Percentiles rank a stretch among this genome's conserved stretches.
Evolutionary conservation across 2,797 vertebrate species (phyloP).

Genomic region (Dermochelys coriacea): DNA sequence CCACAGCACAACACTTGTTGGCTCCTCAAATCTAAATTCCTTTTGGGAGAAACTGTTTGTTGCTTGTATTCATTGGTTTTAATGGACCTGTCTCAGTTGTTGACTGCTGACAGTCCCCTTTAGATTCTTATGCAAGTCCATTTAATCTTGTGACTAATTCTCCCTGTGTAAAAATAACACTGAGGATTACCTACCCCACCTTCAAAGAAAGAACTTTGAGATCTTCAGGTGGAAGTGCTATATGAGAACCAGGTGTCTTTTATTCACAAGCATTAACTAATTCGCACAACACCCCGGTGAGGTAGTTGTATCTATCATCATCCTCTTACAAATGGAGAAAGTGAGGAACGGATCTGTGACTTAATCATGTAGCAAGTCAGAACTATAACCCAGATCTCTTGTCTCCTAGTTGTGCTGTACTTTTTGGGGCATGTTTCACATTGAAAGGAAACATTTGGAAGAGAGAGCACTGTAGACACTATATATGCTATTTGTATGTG

Average conservation of each 20-base stretch:
- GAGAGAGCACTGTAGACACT: not conserved
- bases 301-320: not conserved
- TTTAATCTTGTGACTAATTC: not conserved
- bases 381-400: not conserved
- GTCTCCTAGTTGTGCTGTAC: not conserved
- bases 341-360: not conserved
- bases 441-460: not conserved
- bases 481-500: fast-evolving
- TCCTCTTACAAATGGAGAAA: not conserved
- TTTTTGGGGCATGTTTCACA: not conserved
- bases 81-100: not conserved
- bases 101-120: not conserved
- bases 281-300: not conserved
- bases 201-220: not conserved
- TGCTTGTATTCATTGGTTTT: not conserved
- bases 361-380: not conserved
- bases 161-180: not conserved
- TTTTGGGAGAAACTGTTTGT: not conserved
- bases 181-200: not conserved
- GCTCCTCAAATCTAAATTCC: not conserved
- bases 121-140: not conserved
- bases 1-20: too few species aligned
- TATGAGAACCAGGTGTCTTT: not conserved
- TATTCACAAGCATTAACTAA: not conserved
- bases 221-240: not conserved